These are phyloP conservation scores for Danaus melanippus DNA, from an alignment of 1,140 invertebrate species.

Conservation along the genomic window DNA sequence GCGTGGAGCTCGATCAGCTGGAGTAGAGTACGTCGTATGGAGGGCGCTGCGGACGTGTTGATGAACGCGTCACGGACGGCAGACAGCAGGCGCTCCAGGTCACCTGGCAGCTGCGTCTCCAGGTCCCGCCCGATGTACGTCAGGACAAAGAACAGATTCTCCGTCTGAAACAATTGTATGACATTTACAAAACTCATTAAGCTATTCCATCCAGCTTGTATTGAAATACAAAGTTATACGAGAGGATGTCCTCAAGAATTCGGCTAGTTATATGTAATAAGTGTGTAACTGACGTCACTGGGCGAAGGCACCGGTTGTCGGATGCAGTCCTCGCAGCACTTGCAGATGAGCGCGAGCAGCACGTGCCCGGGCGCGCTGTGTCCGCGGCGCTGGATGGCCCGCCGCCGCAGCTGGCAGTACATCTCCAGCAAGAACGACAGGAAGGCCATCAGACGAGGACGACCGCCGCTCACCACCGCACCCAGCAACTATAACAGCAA, in stretches of 20 bases:
- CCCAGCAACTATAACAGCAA: constrained; percentile 26
- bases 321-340: constrained; percentile 88
- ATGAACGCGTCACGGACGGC: constrained; percentile 89
- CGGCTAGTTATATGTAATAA: too few relatives aligned
- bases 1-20: constrained; percentile 92
- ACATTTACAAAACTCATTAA: too few relatives aligned
- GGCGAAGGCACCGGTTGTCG: constrained; percentile 83
- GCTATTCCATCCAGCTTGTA: too few relatives aligned
- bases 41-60: constrained; percentile 76
- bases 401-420: constrained; percentile 86
- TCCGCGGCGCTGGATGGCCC: constrained; percentile 76
- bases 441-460: constrained; percentile 84
- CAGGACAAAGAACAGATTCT: constrained; percentile 89
- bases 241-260: too few relatives aligned
- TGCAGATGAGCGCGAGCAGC: constrained; percentile 84
- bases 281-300: constrained; percentile 75
- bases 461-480: constrained; percentile 71
- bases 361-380: constrained; percentile 78
- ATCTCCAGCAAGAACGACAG: constrained; percentile 92
- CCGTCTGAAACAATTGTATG: constrained; percentile 75
- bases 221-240: too few relatives aligned
- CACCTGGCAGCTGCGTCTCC: constrained; percentile 83
- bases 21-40: constrained; percentile 84
- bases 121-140: constrained; percentile 89
- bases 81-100: constrained; percentile 82